Conservation (phyloP, 2,888 invertebrate genomes). For the Spisula subtruncata region DNA sequence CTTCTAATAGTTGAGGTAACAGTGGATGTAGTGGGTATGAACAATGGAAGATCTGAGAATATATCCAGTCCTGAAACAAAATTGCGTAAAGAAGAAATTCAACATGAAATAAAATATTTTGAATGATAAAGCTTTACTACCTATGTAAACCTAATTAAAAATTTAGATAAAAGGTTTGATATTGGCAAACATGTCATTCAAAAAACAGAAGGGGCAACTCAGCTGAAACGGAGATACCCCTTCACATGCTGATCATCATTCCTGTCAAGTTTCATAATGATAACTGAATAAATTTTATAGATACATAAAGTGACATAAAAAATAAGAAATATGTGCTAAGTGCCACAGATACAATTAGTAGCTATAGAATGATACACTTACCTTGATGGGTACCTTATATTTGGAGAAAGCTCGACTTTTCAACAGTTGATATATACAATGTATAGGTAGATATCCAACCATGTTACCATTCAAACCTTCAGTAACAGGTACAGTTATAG, state of each 20-base stretch:
- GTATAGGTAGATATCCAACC: slow-evolving; percentile 97
- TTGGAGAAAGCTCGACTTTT: slow-evolving; percentile 98
- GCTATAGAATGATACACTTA: slow-evolving; percentile 57
- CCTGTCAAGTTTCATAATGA: no score
- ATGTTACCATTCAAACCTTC: slow-evolving; percentile 95
- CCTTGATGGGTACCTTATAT: slow-evolving; percentile 98
- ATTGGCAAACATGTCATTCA: no score
- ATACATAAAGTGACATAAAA: no score
- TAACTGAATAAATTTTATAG: no score
- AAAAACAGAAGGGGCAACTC: neutral
- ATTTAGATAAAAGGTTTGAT: no score
- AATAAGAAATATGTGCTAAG: no score
- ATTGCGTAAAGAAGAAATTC: neutral
- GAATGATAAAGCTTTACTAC: no score
- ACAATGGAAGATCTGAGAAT: slow-evolving; percentile 96
- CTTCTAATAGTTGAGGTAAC: slow-evolving; percentile 96
- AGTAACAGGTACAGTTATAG: slow-evolving; percentile 98
- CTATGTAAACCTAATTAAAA: no score
- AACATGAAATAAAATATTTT: neutral
- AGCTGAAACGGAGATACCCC: neutral
- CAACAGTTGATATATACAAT: slow-evolving; percentile 97
- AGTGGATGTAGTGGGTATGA: slow-evolving; percentile 97
- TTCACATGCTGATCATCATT: no score
- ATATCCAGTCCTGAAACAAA: slow-evolving; percentile 92
- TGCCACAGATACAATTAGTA: no score